Evolutionary conservation across 2,888 invertebrate species (phyloP), one percentile per base, ranked within the genome.

Genomic region (Chloroclystis v-ata): DNA sequence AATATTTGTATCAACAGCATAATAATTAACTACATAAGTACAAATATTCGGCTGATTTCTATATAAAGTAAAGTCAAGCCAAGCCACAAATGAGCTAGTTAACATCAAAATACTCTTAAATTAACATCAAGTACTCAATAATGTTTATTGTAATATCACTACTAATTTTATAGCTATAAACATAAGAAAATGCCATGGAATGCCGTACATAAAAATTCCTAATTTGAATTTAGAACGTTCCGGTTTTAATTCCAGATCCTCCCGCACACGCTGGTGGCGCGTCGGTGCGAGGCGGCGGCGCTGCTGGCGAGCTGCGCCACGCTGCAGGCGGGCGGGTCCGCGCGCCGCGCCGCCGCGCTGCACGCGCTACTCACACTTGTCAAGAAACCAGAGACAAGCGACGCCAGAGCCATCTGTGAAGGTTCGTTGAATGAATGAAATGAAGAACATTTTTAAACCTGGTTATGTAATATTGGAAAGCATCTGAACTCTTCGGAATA

Each of bases 321-420:
- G 45, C 63, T 84, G 28, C 63, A 80, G 29, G 67, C 79, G 37
- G 60, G 65, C 0, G 76, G 70, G 0, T 73, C 65, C 50, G 42
- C 69, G 37, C 67, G 83, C 0, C 75, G 83, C 4, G 72, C 82
- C 0, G 65, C 77, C 16, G 61, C 79, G 0, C 61, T 87, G 54
- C 83, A 83, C 53, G 58, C 80, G 4, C 67, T 87, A 12, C 82
- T 87, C 50, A 83, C 83, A 12, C 72, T 87, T 6, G 70, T 80
- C 54, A 85, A 84, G 68, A 75, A 75, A 12, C 87, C 85, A 0
- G 81, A 84, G 28, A 72, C 67, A 1, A 50, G 64, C 0, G 84
- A 85, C 45, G 75, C 82, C 0, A 57, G 78, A 28, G 66, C 69
- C 29, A 79, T 87, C 25, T 81, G 82, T 47, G 84, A 83, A 69